phyloP scores from a whole-genome alignment of 2,113 vertebrate species.

The Sebastes schlegelii region DNA sequence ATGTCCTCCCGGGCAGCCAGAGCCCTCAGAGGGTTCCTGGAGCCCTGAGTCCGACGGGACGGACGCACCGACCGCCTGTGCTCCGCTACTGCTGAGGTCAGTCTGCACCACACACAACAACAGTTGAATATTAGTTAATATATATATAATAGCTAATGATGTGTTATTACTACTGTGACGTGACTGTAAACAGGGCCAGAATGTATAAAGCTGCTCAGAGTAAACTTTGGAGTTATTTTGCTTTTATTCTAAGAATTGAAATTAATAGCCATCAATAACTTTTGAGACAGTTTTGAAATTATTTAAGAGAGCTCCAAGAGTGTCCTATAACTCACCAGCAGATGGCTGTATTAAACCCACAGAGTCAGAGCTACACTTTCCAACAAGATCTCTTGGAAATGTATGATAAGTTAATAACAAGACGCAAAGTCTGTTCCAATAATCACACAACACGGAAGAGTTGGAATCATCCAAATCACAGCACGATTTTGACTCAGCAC shows the following conservation, averaged over 20 bases:
- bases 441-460: neutral
- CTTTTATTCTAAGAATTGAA: neutral
- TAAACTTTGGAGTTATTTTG: neutral
- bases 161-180: neutral
- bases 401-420: too few relatives aligned
- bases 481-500: neutral
- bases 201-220: neutral
- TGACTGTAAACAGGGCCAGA: too few relatives aligned
- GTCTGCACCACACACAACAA: constrained; percentile 59
- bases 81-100: constrained; percentile 83
- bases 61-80: constrained; percentile 85
- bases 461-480: neutral
- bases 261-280: neutral
- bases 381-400: neutral
- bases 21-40: constrained; percentile 86
- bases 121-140: too few relatives aligned
- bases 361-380: neutral
- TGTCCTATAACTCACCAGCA: neutral
- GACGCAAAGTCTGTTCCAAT: too few relatives aligned
- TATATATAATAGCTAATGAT: neutral
- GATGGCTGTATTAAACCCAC: neutral
- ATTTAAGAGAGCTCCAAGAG: neutral
- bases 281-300: neutral
- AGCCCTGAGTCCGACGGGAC: constrained; percentile 83
- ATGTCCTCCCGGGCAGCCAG: constrained; percentile 85